phyloP scores from a whole-genome alignment of 2,113 vertebrate species.

The Cinclus cinclus region DNA sequence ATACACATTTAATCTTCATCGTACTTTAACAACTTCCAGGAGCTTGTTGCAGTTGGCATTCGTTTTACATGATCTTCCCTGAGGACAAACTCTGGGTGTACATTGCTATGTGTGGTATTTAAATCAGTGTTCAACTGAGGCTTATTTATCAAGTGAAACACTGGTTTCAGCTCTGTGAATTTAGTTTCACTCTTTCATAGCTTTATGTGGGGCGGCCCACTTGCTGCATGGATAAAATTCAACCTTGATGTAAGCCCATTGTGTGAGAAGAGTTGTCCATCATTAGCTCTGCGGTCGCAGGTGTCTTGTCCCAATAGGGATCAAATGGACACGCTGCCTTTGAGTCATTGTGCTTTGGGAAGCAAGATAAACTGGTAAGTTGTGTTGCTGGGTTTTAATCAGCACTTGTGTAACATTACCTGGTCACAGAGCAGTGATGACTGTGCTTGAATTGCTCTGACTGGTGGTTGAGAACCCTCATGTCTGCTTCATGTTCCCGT shows the following conservation, averaged over 20 bases:
- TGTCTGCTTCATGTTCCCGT: rapidly evolving
- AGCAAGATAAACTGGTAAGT: background rate
- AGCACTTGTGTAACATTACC: background rate
- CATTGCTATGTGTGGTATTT: background rate
- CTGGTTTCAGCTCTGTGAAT: background rate
- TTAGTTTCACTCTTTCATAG: background rate
- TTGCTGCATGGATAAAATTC: background rate
- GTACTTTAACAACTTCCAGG: background rate
- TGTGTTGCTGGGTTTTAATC: background rate
- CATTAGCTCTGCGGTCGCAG: background rate
- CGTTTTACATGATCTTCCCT: background rate
- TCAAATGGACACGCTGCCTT: background rate
- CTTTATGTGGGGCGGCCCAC: background rate
- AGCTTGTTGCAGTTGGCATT: background rate
- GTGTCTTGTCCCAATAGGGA: background rate
- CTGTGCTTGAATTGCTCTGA: background rate
- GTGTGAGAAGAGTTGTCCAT: background rate
- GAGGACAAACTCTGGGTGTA: background rate
- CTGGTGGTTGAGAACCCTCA: background rate
- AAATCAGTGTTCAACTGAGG: background rate
- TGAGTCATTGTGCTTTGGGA: background rate
- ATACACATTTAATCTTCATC: background rate
- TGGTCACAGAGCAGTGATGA: background rate
- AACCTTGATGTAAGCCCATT: background rate
- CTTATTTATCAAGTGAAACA: background rate